Base-by-base conservation (phyloP, 2,797 vertebrate genomes). In the Falco novaeseelandiae region DNA sequence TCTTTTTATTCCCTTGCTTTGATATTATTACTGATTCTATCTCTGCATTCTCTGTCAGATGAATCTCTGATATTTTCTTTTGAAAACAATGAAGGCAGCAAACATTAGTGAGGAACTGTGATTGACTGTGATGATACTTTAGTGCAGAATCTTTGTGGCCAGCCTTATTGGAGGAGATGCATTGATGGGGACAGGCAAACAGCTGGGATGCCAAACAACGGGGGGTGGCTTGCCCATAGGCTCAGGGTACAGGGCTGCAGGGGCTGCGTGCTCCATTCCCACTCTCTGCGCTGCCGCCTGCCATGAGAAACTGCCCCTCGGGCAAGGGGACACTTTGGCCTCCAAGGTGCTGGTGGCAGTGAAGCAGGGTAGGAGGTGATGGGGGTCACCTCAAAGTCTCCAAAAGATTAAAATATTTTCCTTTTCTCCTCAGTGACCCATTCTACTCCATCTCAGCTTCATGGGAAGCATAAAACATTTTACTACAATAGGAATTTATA, bases 401-500 rank as follows among this genome's bases (percentile, higher is more conserved):
- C 70, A 90, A 79, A 89, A 82, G 54, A 79, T 55, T 79, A 51
- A 95, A 95, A 81, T 90, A 79, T 76, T 79, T 95, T 72, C 46
- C 59, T 84, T 94, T 94, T 92, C 77, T 83, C 58, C 48, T 89
- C 52, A 74, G 83, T 86, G 79, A 83, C 25, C 9, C 49, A 62
- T 93, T 91, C 54, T 88, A 17, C 18, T 93, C 34, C 55, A 57
- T 48, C 70, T 91, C 70, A 84, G 91, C 51, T 55, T 38, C 66
- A 61, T 0, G 3, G 57, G 74, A 90, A 73, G n/a, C 30, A 79
- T 46, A 65, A 95, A 95, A 21, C 38, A 2, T 52, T 79, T 83
- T 61, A 89, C 42, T 62, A 76, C 73, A 96, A 88, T 83, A 29
- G 54, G 87, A 89, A 91, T 96, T 93, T 93, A 95, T 48, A 94